Base-by-base conservation (phyloP, 2,888 invertebrate genomes). In the Andricus curvator region DNA sequence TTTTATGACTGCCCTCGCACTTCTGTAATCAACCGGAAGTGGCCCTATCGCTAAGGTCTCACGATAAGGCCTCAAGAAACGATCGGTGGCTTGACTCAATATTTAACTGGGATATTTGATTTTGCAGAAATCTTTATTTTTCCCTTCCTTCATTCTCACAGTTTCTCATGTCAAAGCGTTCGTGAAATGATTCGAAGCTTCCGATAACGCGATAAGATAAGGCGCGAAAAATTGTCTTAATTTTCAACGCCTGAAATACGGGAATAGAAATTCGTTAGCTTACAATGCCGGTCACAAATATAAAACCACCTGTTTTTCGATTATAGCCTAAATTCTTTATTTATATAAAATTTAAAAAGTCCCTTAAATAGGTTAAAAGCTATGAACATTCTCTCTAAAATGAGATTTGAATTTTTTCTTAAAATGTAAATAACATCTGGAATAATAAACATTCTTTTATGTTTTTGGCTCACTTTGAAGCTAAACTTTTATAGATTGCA, bases 31-130 rank as follows among this genome's bases (percentile, higher is more conserved):
- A 74, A 37, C 74, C 74, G 74, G 74, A 74, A 74, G 74, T 74
- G 33, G 74, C 74, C 74, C 56, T 74, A 74, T 74, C 74, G 29
- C 56, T 56, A 74, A 74, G 56, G 74, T 56, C 74, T 74, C 74
- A 37, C 56, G 74, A 74, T 74, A 74, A 74, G n/a, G 56, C 37
- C 37, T n/a, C 74, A 74, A 25, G 25, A 48, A 70, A 25, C 56
- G 74, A 74, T 74, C 74, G 33, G 74, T 74, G 74, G 74, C 74
- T 74, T 74, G 13, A 74, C 74, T 74, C 74, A 74, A 74, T 74
- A 74, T 74, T 74, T 74, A 74, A 74, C 4, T 20, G 22, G 11
- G 33, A 74, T 74, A 74, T 74, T 56, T 74, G 74, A 74, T 56
- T 74, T 67, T 74, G 74, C 74, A 74, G n/a, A 74, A 74, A 56